Conservation (phyloP, 2,113 vertebrate genomes). For the Ciconia maguari region DNA sequence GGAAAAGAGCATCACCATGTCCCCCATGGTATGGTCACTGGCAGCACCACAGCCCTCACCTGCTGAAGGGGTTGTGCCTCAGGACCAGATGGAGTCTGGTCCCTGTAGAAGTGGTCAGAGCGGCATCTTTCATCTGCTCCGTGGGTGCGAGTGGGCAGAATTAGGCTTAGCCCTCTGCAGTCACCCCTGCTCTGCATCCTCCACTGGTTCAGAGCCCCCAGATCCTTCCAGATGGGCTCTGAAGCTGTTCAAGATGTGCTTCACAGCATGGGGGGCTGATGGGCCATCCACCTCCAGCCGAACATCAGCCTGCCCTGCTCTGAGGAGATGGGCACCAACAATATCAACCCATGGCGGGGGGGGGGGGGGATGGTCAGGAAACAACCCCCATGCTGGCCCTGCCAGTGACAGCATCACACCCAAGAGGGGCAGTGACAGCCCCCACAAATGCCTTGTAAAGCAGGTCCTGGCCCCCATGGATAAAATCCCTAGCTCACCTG, state of each 20-base stretch:
- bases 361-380: neutral
- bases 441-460: neutral
- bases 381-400: neutral
- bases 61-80: neutral
- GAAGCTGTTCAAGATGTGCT: neutral
- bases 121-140: neutral
- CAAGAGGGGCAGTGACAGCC: neutral
- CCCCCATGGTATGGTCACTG: fast-evolving
- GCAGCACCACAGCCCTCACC: neutral
- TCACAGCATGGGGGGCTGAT: neutral
- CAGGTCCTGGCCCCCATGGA: neutral
- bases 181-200: neutral
- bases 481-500: neutral
- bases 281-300: neutral
- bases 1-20: fast-evolving
- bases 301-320: neutral
- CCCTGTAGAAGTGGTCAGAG: neutral
- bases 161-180: no score
- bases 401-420: neutral
- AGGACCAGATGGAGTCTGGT: neutral
- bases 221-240: neutral
- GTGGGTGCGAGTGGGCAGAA: fast-evolving
- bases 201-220: neutral
- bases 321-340: fast-evolving
- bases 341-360: neutral